phyloP scores from a whole-genome alignment of 2,797 vertebrate genomes.

The Myotis daubentonii region DNA sequence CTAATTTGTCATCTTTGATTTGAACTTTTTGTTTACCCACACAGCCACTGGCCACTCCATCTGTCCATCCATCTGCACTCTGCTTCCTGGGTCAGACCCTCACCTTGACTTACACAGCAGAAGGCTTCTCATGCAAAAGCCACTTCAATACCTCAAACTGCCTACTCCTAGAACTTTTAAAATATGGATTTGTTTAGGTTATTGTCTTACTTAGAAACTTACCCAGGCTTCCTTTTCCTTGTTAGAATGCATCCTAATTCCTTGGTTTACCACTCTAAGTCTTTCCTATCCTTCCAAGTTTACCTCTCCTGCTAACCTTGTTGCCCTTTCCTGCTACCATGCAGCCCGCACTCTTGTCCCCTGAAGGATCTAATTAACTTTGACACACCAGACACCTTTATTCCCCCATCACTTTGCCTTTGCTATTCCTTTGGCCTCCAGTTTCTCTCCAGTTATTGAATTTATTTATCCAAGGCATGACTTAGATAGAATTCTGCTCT shows the following conservation, averaged over 20 bases:
- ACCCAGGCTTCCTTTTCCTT: background rate
- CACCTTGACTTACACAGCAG: background rate
- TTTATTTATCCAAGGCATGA: background rate
- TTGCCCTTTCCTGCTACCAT: background rate
- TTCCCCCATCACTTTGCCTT: background rate
- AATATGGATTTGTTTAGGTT: background rate
- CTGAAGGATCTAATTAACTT: background rate
- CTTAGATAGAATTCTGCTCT: background rate
- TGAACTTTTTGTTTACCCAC: background rate
- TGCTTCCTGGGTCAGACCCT: background rate
- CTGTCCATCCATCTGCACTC: too few species aligned
- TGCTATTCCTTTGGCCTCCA: background rate
- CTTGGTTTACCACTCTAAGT: background rate
- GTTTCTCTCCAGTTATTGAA: background rate
- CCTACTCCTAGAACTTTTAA: background rate
- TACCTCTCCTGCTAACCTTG: background rate
- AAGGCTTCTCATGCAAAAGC: background rate
- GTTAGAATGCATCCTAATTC: background rate
- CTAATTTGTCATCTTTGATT: background rate
- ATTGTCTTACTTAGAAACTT: constrained; percentile 17
- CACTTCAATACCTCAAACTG: background rate
- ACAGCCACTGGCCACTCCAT: background rate
- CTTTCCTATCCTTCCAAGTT: background rate
- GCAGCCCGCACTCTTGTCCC: background rate
- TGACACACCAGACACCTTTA: background rate